Conservation (phyloP, 1,140 invertebrate species). For the Pogonognathellus flavescens region DNA sequence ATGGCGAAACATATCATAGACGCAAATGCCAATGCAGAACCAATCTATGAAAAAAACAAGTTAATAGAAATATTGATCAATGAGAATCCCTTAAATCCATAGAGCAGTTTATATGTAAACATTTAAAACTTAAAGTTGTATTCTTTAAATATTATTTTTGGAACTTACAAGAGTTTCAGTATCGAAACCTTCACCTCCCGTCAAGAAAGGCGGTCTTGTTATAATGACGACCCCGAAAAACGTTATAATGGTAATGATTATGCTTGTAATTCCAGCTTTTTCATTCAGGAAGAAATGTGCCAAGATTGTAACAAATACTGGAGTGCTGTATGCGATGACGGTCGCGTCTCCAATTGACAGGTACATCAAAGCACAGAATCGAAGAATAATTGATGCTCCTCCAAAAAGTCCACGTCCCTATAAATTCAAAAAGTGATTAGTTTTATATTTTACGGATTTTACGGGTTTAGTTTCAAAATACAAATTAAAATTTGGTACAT, state of each 20-base stretch:
- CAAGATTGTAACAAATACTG: slow-evolving; percentile 92
- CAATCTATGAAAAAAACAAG: slow-evolving; percentile 51
- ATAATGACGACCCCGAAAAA: slow-evolving; percentile 87
- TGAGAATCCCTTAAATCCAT: too few species aligned
- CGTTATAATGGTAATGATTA: slow-evolving; percentile 84
- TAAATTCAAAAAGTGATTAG: too few species aligned
- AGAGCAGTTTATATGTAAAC: too few species aligned
- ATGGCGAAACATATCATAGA: slow-evolving; percentile 51
- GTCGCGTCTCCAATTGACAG: slow-evolving; percentile 54
- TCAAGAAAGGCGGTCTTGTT: slow-evolving; percentile 76
- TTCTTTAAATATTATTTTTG: neutral
- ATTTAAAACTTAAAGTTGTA: too few species aligned
- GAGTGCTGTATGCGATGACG: slow-evolving; percentile 68
- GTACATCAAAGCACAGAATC: slow-evolving; percentile 51
- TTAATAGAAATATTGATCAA: too few species aligned
- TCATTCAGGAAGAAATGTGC: slow-evolving; percentile 90
- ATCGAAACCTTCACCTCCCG: slow-evolving; percentile 65
- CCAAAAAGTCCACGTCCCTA: slow-evolving; percentile 52
- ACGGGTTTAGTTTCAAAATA: too few species aligned
- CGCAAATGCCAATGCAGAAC: slow-evolving; percentile 42
- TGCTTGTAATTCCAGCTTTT: slow-evolving; percentile 86
- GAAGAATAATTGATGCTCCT: slow-evolving; percentile 34
- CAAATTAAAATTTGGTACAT: too few species aligned
- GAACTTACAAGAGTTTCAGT: slow-evolving; percentile 63
- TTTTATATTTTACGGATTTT: too few species aligned